Base-by-base conservation (phyloP, 2,113 vertebrate species). In the Salvelinus alpinus region DNA sequence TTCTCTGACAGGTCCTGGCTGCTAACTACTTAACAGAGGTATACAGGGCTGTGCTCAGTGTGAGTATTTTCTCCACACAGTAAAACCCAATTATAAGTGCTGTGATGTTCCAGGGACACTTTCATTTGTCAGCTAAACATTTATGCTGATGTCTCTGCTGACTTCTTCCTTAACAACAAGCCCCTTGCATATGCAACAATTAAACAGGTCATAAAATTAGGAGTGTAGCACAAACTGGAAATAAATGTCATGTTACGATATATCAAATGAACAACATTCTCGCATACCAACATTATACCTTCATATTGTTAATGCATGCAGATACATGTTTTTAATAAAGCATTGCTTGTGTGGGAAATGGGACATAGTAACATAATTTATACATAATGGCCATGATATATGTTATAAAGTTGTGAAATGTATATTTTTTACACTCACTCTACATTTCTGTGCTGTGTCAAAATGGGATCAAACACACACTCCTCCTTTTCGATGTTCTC, bases 401-500 rank as follows among this genome's bases (percentile, higher is more conserved):
- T 54, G 51, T 54, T 5, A 16, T 16, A 18, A 54, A 54, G 51
- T 54, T 54, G 51, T 18, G 12, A 54, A 54, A 18, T 14, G 0
- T 54, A 44, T 44, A 44, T 54, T 54, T 54, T 54, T 54, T 16
- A 5, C 12, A 18, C 59, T 16, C n/a, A 62, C 18, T 62, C 22
- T 20, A 60, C 25, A 25, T 7, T 54, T n/a, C 57, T 59, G 20
- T 60, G 20, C 16, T 5, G 20, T 62, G n/a, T 16, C 54, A 57
- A 62, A 62, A 11, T 24, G n/a, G 18, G 59, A 62, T 62, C 59
- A 62, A 62, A 54, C 16, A 54, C 51, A 18, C 16, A 51, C 44
- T 74, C 89, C 88, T 92, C 91, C 90, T 93, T 89, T 90, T 95
- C 87, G 85, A 94, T 93, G 93, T 22, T 72, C 94, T 92, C 88